phyloP scores from a whole-genome alignment of 2,888 invertebrate genomes.

The Nowickia ferox region DNA sequence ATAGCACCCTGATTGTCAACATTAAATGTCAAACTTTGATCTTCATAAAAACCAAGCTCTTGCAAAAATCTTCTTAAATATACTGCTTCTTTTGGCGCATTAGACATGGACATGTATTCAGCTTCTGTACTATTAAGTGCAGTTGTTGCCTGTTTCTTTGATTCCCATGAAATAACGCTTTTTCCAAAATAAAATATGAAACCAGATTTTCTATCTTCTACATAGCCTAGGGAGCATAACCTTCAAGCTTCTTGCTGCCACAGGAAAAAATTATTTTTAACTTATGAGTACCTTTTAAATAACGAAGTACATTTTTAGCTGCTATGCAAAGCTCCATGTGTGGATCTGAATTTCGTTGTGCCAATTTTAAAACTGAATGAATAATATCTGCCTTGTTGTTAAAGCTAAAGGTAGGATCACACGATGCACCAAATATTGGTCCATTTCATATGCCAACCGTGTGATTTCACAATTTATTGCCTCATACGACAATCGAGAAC shows the following conservation, averaged over 20 bases:
- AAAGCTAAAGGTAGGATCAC: too few relatives aligned
- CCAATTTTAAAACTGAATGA: background rate
- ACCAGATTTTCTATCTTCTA: too few relatives aligned
- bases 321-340: background rate
- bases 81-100: background rate
- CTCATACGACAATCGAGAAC: too few relatives aligned
- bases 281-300: constrained; percentile 8
- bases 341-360: background rate
- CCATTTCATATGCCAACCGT: too few relatives aligned
- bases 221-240: too few relatives aligned
- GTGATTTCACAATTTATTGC: too few relatives aligned
- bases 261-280: too few relatives aligned
- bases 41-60: background rate
- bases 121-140: constrained; percentile 9
- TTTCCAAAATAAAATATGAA: too few relatives aligned
- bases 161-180: too few relatives aligned
- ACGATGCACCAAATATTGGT: too few relatives aligned
- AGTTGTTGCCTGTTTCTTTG: constrained; percentile 4
- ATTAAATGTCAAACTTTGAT: background rate
- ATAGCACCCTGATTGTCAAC: background rate
- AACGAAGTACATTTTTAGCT: background rate
- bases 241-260: too few relatives aligned
- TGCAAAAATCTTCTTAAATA: constrained; percentile 15
- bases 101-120: constrained; percentile 12
- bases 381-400: background rate